These are phyloP conservation scores for Pyxicephalus adspersus DNA, from an alignment of 2,113 vertebrate genomes.

Conservation along the genomic window DNA sequence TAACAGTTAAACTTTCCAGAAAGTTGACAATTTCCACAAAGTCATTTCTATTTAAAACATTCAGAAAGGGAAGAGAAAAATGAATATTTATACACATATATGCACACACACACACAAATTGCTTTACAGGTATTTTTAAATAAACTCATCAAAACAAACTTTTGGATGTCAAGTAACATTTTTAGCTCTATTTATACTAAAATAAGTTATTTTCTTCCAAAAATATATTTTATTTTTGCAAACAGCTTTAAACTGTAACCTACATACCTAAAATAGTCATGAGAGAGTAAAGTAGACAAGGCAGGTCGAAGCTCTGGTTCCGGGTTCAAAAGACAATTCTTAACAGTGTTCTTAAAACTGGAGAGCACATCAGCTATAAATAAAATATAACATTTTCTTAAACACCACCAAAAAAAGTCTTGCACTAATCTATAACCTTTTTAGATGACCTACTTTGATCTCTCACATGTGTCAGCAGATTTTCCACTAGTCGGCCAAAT, in stretches of 20 bases:
- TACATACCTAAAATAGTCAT: constrained; percentile 91
- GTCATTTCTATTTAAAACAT: constrained; percentile 83
- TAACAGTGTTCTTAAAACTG: constrained; percentile 83
- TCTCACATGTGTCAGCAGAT: constrained; percentile 76
- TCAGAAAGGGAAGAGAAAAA: background rate
- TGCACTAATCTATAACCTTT: background rate
- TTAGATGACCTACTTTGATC: constrained; percentile 79
- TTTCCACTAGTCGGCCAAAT: constrained; percentile 85
- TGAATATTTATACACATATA: no score
- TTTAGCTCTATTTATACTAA: no score
- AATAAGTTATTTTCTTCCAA: background rate
- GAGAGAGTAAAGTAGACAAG: constrained; percentile 82
- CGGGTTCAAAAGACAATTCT: constrained; percentile 77
- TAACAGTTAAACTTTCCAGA: constrained; percentile 91
- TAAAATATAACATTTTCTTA: background rate
- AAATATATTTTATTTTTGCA: background rate
- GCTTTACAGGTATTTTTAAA: background rate
- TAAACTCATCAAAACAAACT: background rate
- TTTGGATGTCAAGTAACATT: background rate
- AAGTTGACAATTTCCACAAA: constrained; percentile 96
- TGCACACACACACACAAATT: background rate
- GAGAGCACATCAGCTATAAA: constrained; percentile 74
- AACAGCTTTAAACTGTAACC: background rate
- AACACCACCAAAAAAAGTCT: background rate
- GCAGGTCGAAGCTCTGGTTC: constrained; percentile 77